These are phyloP conservation scores for Rynchops niger DNA, from an alignment of 2,113 vertebrate genomes.

Conservation along the genomic window DNA sequence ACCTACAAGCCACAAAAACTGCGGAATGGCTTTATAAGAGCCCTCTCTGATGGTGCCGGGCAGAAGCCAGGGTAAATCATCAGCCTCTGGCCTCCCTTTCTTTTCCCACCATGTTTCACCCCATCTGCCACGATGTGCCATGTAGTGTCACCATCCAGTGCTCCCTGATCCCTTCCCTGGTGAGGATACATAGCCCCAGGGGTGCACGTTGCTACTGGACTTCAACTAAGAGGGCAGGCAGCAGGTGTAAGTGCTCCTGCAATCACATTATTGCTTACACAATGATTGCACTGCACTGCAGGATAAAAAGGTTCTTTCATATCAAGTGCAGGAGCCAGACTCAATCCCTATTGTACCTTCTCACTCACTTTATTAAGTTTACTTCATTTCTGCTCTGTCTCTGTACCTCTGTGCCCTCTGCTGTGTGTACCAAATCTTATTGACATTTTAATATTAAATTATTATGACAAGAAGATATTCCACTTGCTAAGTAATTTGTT, in stretches of 20 bases:
- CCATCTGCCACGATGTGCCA: rapidly evolving
- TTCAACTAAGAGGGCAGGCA: neutral
- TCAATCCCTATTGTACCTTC: slow-evolving; percentile 48
- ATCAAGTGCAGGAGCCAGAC: slow-evolving; percentile 31
- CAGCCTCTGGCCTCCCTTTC: neutral
- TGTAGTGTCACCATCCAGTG: neutral
- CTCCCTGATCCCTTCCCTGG: neutral
- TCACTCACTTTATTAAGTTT: slow-evolving; percentile 70
- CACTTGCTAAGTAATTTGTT: slow-evolving; percentile 75
- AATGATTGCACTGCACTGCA: slow-evolving; percentile 3
- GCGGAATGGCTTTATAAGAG: rapidly evolving
- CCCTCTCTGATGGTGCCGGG: neutral
- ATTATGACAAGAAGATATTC: slow-evolving; percentile 75
- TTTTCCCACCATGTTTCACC: rapidly evolving
- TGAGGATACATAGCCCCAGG: neutral
- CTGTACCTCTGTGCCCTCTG: slow-evolving; percentile 67
- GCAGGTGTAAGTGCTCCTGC: neutral
- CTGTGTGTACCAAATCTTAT: slow-evolving; percentile 72
- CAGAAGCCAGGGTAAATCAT: neutral
- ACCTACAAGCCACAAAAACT: neutral
- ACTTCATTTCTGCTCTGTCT: slow-evolving; percentile 66
- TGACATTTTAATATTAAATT: slow-evolving; percentile 78
- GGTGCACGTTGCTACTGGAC: neutral
- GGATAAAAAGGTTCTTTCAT: slow-evolving; percentile 55
- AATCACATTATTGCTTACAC: slow-evolving; percentile 38